Percentiles rank a stretch among this genome's conserved stretches.
Conservation (phyloP, 2,888 invertebrate genomes). For the Chloromyia formosa region DNA sequence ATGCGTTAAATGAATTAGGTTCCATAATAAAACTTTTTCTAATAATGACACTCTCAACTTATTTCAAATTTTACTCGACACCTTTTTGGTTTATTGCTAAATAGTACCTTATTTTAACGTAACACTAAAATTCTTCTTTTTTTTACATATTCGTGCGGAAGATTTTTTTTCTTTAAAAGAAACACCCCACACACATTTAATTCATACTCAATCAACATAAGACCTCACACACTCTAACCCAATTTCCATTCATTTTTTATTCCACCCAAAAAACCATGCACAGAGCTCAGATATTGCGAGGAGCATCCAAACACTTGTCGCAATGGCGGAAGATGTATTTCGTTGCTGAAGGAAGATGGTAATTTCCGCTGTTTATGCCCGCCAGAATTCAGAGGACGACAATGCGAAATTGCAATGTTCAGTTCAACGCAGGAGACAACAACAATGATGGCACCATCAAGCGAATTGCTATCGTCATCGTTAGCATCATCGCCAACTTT, state of each 20-base stretch:
- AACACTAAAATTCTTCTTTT: too few relatives aligned
- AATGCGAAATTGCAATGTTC: slow-evolving; percentile 72
- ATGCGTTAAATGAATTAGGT: too few relatives aligned
- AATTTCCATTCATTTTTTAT: not conserved
- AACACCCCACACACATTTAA: slow-evolving; percentile 17
- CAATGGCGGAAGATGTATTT: slow-evolving; percentile 84
- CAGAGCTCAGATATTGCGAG: slow-evolving; percentile 86
- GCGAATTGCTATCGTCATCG: slow-evolving; percentile 1
- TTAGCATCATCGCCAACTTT: slow-evolving; percentile 13
- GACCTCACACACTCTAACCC: not conserved
- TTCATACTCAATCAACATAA: not conserved
- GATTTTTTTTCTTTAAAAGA: too few relatives aligned
- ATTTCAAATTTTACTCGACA: too few relatives aligned
- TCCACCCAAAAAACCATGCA: slow-evolving; percentile 50
- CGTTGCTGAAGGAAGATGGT: slow-evolving; percentile 80
- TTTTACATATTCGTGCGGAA: too few relatives aligned
- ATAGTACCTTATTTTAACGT: too few relatives aligned
- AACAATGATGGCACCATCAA: slow-evolving; percentile 20
- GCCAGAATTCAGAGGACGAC: slow-evolving; percentile 77
- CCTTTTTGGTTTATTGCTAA: too few relatives aligned
- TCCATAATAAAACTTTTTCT: too few relatives aligned
- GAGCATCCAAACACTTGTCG: slow-evolving; percentile 78
- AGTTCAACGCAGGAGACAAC: slow-evolving; percentile 45
- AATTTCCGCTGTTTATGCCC: slow-evolving; percentile 80
- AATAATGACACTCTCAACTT: too few relatives aligned